Evolutionary conservation across 2,888 invertebrate species (phyloP).

Genomic region (Belgica antarctica): DNA sequence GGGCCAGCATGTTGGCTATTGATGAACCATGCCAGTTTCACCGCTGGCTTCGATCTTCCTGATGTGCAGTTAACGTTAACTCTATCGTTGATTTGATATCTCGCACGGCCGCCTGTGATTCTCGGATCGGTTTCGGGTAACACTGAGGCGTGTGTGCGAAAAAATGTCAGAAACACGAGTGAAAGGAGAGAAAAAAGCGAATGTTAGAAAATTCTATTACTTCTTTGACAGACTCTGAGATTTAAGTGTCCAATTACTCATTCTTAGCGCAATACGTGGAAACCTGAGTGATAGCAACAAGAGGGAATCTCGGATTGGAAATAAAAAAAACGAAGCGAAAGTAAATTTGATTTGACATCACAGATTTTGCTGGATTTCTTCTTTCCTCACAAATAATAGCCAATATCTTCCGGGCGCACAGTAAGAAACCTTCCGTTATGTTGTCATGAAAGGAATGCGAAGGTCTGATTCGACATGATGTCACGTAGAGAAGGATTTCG

Average conservation of each 20-base stretch:
- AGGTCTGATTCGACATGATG: too few relatives aligned
- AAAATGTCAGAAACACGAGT: background rate
- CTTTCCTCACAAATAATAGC: conserved; percentile 27
- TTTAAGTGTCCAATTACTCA: conserved; percentile 42
- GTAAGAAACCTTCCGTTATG: too few relatives aligned
- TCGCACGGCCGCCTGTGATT: conserved; percentile 60
- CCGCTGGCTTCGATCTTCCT: conserved; percentile 62
- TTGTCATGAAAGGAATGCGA: background rate
- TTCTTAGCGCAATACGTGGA: conserved; percentile 12
- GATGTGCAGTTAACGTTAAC: conserved; percentile 65
- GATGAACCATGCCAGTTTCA: conserved; percentile 61
- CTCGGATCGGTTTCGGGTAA: conserved; percentile 62
- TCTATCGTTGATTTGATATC: conserved; percentile 62
- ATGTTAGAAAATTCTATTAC: conserved; percentile 37
- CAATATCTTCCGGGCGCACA: conserved; percentile 35
- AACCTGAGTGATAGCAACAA: conserved; percentile 19
- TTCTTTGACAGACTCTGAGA: conserved; percentile 37
- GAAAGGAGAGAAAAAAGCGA: background rate
- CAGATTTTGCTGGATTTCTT: too few relatives aligned
- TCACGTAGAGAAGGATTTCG: background rate
- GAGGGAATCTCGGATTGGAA: background rate
- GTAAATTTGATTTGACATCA: conserved; percentile 41
- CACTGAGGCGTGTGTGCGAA: conserved; percentile 52
- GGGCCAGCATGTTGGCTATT: conserved; percentile 59
- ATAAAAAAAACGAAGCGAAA: conserved; percentile 9